Conservation (phyloP, 1,140 invertebrate genomes). For the Scaptodrosophila lebanonensis region DNA sequence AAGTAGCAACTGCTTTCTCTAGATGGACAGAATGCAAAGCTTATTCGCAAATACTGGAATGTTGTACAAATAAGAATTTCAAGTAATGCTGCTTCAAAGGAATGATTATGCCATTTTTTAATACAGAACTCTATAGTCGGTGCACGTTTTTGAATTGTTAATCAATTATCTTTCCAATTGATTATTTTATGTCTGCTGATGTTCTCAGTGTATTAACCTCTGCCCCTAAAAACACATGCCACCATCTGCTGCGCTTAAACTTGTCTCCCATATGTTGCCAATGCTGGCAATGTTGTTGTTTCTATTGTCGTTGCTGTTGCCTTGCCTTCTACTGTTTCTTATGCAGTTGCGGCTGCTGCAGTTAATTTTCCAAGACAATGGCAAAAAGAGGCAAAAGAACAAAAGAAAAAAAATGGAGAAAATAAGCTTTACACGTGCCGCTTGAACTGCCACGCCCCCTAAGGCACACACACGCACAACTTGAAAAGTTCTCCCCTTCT, state of each 20-base stretch:
- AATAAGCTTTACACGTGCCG: conserved; percentile 69
- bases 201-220: too few species aligned
- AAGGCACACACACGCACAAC: conserved; percentile 20
- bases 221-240: too few species aligned
- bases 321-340: conserved; percentile 27
- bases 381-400: conserved; percentile 23
- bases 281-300: conserved; percentile 25
- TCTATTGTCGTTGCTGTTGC: conserved; percentile 13
- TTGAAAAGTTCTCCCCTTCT: not conserved
- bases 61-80: too few species aligned
- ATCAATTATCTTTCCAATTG: too few species aligned
- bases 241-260: conserved; percentile 41
- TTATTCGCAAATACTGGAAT: too few species aligned
- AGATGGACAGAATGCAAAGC: too few species aligned
- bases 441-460: conserved; percentile 50
- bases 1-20: too few species aligned
- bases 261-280: conserved; percentile 40
- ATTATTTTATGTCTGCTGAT: too few species aligned
- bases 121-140: too few species aligned
- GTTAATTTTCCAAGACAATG: conserved; percentile 74
- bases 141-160: too few species aligned
- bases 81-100: too few species aligned
- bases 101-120: too few species aligned
- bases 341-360: conserved; percentile 36
- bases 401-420: conserved; percentile 57